Evolutionary conservation across 35 echinoderm and acorn worm genomes (phyloP), one percentile per base, ranked within the genome.

Genomic region (Anneissia japonica): DNA sequence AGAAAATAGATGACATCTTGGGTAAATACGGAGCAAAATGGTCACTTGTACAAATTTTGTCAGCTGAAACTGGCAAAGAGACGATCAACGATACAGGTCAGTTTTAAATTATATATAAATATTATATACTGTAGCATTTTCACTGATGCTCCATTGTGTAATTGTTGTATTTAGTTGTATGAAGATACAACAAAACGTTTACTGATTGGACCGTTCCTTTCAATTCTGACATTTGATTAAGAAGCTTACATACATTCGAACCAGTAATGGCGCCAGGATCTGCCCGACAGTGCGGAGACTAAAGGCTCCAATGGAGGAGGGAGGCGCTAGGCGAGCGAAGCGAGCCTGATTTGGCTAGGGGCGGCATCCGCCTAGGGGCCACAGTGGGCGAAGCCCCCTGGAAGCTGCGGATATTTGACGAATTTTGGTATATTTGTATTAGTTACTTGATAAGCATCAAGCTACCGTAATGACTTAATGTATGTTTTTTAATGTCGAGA

Each of bases 1-100:
- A 91, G 90, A 79, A 36, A 37, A 91, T 91, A 30, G 90, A 91
- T 72, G 64, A 82, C n/a, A 39, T 82, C 3, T 72, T 91, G 4
- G 36, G n/a, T n/a, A 87, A 74, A 21, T 86, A 30, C n/a, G 84
- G 90, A 37, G 79, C 84, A 19, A 91, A 87, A 33, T 91, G 90
- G 90, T 91, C 90, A 0, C 39, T 91, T n/a, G 35, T 91, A 16
- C 23, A 41, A 29, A 75, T 91, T 46, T 74, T 91, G 30, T 81
- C 90, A 6, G 37, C 32, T 6, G 84, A 82, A 91, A 46, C 29
- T 26, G 79, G 76, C 84, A 72, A 75, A 72, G 72, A 85, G 4
- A 33, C 34, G 55, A 87, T 91, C 13, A 81, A 82, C 35, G 26
- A 87, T 45, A 91, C 90, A 81, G 90, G 90, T 91, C 46, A 75